These are phyloP conservation scores for Sesia bembeciformis DNA, from an alignment of 2,888 invertebrate species.

Conservation along the genomic window DNA sequence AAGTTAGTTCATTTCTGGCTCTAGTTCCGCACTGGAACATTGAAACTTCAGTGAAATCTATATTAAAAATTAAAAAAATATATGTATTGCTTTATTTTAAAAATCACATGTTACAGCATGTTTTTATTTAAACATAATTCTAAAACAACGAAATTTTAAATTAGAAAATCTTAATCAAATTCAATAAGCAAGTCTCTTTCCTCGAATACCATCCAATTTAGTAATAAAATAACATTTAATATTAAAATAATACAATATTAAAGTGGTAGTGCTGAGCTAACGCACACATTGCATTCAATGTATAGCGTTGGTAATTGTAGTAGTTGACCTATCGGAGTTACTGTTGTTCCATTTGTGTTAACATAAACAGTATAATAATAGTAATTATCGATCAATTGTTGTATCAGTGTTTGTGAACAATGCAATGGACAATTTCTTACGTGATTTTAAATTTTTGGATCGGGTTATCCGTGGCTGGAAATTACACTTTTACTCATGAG, in stretches of 20 bases:
- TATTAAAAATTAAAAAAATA: too few species aligned
- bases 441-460: background rate
- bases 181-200: too few species aligned
- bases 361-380: background rate
- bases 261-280: conserved; percentile 5
- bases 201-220: too few species aligned
- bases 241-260: background rate
- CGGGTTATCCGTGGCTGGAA: conserved; percentile 5
- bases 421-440: background rate
- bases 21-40: too few species aligned
- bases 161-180: too few species aligned
- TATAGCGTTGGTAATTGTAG: background rate
- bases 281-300: conserved; percentile 10
- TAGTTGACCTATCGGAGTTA: background rate
- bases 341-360: background rate
- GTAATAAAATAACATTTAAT: too few species aligned
- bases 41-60: too few species aligned
- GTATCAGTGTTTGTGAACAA: background rate
- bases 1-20: too few species aligned
- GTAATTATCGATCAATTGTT: background rate
- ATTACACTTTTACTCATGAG: conserved; percentile 27
- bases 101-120: too few species aligned
- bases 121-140: too few species aligned
- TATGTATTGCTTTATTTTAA: too few species aligned
- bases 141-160: too few species aligned